Percentiles rank a stretch among this genome's conserved stretches.
Evolutionary conservation across 2,113 vertebrate genomes (phyloP).

Genomic region (Microtus pennsylvanicus): DNA sequence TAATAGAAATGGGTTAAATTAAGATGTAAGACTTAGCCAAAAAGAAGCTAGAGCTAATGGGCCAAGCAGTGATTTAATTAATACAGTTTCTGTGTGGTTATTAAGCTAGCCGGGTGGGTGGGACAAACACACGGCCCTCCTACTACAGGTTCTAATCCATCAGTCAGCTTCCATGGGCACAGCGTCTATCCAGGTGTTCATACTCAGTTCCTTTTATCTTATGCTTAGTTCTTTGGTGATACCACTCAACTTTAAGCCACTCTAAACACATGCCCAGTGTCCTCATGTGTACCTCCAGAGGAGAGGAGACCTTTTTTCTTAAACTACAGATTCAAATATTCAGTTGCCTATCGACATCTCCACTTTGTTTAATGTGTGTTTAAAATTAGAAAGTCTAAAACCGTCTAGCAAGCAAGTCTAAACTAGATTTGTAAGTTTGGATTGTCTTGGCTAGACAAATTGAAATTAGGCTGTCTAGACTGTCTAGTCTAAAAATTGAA

Average conservation of each 20-base stretch:
- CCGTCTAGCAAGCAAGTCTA: not conserved
- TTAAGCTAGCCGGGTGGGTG: no score
- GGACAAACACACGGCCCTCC: no score
- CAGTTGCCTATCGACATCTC: slow-evolving; percentile 24
- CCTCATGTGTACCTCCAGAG: not conserved
- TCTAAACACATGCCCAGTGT: not conserved
- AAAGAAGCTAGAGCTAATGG: no score
- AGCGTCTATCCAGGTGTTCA: not conserved
- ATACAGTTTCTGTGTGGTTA: no score
- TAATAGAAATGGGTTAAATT: no score
- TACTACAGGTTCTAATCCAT: not conserved
- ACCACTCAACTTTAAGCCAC: not conserved
- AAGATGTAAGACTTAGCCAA: no score
- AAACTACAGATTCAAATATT: not conserved
- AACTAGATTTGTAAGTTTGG: slow-evolving; percentile 34
- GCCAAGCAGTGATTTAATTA: no score
- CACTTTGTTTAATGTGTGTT: not conserved
- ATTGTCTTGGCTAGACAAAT: slow-evolving; percentile 22
- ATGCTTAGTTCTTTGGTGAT: not conserved
- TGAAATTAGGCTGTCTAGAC: slow-evolving; percentile 62
- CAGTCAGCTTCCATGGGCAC: no score
- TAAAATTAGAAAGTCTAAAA: slow-evolving; percentile 58
- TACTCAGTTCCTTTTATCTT: not conserved
- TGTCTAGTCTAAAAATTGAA: slow-evolving; percentile 15
- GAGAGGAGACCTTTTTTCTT: slow-evolving; percentile 10